Base-by-base conservation (phyloP, 2,797 vertebrate species). In the Botia almorhae region DNA sequence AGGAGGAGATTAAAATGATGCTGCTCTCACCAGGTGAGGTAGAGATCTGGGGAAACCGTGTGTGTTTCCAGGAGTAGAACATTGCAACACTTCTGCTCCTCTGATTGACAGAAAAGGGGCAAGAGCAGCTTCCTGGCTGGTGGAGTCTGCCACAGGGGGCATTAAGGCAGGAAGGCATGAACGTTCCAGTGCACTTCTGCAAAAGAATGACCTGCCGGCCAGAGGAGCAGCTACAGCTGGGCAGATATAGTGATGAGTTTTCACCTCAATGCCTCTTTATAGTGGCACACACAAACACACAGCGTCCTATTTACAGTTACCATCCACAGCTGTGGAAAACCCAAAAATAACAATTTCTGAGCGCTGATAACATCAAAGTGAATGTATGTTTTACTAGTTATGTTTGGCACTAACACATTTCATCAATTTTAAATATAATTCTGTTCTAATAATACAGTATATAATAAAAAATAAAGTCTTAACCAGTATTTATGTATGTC, bases 121-220 rank as follows among this genome's bases (percentile, higher is more conserved):
- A 19, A 33, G 29, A 29, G 4, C 36, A 69, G 82, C 82, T 82
- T 61, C 81, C 70, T 80, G 61, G 53, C 53, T 26, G n/a, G 58
- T 75, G 69, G 74, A 74, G 75, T 78, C 29, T 36, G 91, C 92
- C 92, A 90, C 78, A 0, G 88, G 92, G 90, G 89, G 90, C 90
- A 92, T 92, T 90, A 93, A 91, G 79, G 85, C 90, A 91, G 85
- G 89, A 85, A 90, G 85, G 88, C 88, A 74, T 87, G 85, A 87
- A 90, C 87, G 85, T 88, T 87, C 76, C 88, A 85, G 81, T 90
- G 90, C 86, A 90, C 89, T 89, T 88, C 81, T 87, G 75, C 78
- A 82, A 86, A 85, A 88, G 56, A 80, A 85, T 88, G 86, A 89
- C 89, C 80, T 81, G 85, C 80, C 87, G 89, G 87, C 86, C 81